A percentile compares a stretch with the other conserved stretches of the same genome.
phyloP scores from a whole-genome alignment of 2,888 invertebrate species.

The Auanema freiburgensis region DNA sequence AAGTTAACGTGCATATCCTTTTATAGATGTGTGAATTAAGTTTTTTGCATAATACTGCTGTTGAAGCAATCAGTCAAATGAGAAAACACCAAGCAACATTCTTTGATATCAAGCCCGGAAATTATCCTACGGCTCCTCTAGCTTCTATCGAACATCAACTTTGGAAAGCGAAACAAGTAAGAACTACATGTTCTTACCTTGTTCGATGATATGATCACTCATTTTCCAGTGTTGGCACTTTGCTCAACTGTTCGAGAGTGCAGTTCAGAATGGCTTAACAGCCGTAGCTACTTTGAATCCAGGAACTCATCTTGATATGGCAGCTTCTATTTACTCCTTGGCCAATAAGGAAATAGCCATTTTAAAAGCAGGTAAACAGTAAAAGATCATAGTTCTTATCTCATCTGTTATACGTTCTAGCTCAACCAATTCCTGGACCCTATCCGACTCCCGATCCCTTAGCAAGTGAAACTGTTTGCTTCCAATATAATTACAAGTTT shows the following conservation, averaged over 20 bases:
- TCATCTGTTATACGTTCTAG: slow-evolving; percentile 16
- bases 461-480: slow-evolving; percentile 21
- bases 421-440: slow-evolving; percentile 10
- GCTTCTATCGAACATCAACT: slow-evolving; percentile 75
- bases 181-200: neutral
- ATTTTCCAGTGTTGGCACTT: slow-evolving; percentile 71
- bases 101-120: slow-evolving; percentile 78
- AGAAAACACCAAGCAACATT: slow-evolving; percentile 75
- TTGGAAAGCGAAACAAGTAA: slow-evolving; percentile 59
- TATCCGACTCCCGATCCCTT: slow-evolving; percentile 43
- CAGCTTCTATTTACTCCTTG: slow-evolving; percentile 73
- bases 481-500: neutral
- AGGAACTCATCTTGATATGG: slow-evolving; percentile 91
- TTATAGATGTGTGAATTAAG: slow-evolving; percentile 79
- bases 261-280: slow-evolving; percentile 85
- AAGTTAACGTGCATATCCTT: neutral
- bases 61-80: slow-evolving; percentile 93
- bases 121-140: slow-evolving; percentile 72
- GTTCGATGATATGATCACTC: neutral
- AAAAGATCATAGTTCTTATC: neutral
- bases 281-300: slow-evolving; percentile 95
- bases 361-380: slow-evolving; percentile 25
- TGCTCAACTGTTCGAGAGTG: slow-evolving; percentile 93
- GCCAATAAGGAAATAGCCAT: slow-evolving; percentile 46
- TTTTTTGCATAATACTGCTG: slow-evolving; percentile 83